Percentiles rank a stretch among this genome's conserved stretches.
These are phyloP conservation scores for Neodiprion fabricii DNA, from an alignment of 1,140 invertebrate genomes.

Conservation along the genomic window DNA sequence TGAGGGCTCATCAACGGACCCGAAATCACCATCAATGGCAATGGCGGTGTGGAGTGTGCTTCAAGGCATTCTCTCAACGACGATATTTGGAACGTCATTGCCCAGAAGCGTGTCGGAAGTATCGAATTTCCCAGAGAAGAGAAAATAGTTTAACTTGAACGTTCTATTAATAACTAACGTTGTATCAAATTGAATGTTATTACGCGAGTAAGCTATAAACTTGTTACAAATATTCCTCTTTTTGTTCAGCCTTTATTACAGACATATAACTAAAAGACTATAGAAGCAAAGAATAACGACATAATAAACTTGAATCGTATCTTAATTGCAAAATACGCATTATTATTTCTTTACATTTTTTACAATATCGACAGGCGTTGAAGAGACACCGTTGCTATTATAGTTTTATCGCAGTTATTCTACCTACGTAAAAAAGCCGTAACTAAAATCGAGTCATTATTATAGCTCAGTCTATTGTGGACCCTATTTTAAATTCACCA, in stretches of 20 bases:
- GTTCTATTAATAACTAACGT: neutral
- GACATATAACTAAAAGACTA: no score
- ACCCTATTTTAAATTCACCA: no score
- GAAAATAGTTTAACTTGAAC: slow-evolving; percentile 30
- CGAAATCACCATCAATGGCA: slow-evolving; percentile 73
- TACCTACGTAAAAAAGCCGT: no score
- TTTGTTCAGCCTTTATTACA: neutral
- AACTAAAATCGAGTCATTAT: no score
- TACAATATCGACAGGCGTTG: no score
- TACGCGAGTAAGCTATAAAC: neutral
- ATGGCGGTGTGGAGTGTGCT: slow-evolving; percentile 70
- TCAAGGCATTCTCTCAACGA: slow-evolving; percentile 77
- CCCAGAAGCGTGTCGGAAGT: slow-evolving; percentile 74
- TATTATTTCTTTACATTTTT: no score
- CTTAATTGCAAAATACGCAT: no score
- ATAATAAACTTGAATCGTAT: no score
- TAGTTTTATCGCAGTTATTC: no score
- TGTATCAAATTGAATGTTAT: neutral
- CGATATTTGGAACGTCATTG: slow-evolving; percentile 76
- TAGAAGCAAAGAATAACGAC: no score
- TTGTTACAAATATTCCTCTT: neutral
- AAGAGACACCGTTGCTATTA: no score
- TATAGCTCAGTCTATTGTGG: no score
- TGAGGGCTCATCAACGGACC: slow-evolving; percentile 74
- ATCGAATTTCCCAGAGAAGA: slow-evolving; percentile 52